Evolutionary conservation across 2,797 vertebrate genomes (phyloP), one percentile per base, ranked within the genome.

Genomic region (Delichon dasypus): DNA sequence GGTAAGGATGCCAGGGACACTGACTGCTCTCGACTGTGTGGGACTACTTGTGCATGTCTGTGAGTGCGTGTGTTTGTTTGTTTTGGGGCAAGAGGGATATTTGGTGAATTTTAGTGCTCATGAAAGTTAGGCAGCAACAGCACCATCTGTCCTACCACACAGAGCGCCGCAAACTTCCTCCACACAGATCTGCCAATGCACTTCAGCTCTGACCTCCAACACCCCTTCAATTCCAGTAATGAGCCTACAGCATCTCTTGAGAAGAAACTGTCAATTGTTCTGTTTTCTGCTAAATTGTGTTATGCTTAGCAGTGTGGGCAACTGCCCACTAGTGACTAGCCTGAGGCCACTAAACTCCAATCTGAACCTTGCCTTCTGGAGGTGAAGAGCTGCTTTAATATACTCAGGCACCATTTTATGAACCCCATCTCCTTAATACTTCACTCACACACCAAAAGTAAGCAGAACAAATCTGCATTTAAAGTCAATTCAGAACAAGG

Each of bases 161-260:
- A 70, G 47, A 54, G 54, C 51, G 62, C 76, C 8, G 13, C 84
- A 73, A 79, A 75, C 93, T 96, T 95, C 90, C 95, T 76, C 77
- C 61, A 89, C 68, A 88, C 84, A 89, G 94, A 92, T 97, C 96
- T 92, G 95, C 94, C 94, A 95, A 80, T 87, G 92, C 79, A 70
- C 91, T 93, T 95, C 94, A 95, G 91, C 90, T 94, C 85, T 97
- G 96, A 97, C 97, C 97, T 96, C 91, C 89, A 96, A 70, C 96
- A 94, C 97, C 88, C 93, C 90, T 82, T 92, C 95, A 85, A 85
- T 97, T 96, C 94, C 93, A 85, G 94, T 97, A 97, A 97, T 93
- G 96, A 97, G 95, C 45, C 95, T 97, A 74, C 89, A 91, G 88
- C 53, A 60, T 95, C 96, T 77, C 93, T 92, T 93, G 96, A 96